Base-by-base conservation (phyloP, 2,888 invertebrate genomes). In the Mylabris sibirica region DNA sequence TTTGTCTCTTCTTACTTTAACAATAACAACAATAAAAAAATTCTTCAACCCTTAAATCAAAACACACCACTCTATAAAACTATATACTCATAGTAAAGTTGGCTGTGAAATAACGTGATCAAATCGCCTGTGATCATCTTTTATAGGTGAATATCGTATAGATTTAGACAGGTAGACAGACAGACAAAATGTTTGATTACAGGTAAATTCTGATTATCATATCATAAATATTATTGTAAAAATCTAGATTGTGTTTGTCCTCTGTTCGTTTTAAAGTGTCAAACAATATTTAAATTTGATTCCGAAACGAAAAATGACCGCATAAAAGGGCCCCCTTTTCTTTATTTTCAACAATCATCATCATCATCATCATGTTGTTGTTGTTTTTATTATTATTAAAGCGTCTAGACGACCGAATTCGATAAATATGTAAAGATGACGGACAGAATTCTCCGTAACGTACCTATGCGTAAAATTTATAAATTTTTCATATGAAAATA, bases 391-490 rank as follows among this genome's bases (percentile, higher is more conserved):
- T 30, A 30, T 30, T 4, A 30, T 74, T 68, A 68, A 73, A 69
- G 69, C 72, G 76, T 76, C 76, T 76, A 76, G 76, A 76, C 76
- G 67, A 14, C 3, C 11, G 59, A 64, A 73, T 75, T 75, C 69
- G 72, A 77, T 77, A 77, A 77, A 77, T 77, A 77, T 76, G 73
- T 74, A 77, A 77, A 75, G 69, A 65, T 35, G 11, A 11, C 35
- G 11, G 35, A 41, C 4, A 41, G 14, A 41, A 41, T 4, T 41
- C 38, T 14, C 1, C 2, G 3, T 41, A 14, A n/a, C 12, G 3
- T 41, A n/a, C n/a, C n/a, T n/a, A 41, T 41, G 41, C 41, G 41
- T 41, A 41, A n/a, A 41, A n/a, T 41, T n/a, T 41, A n/a, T 41
- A 41, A 41, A 41, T 41, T 41, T 41, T 41, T 41, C 41, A 41